Evolutionary conservation across 2,888 invertebrate genomes (phyloP).

Genomic region (Rotaria magnacalcarata): DNA sequence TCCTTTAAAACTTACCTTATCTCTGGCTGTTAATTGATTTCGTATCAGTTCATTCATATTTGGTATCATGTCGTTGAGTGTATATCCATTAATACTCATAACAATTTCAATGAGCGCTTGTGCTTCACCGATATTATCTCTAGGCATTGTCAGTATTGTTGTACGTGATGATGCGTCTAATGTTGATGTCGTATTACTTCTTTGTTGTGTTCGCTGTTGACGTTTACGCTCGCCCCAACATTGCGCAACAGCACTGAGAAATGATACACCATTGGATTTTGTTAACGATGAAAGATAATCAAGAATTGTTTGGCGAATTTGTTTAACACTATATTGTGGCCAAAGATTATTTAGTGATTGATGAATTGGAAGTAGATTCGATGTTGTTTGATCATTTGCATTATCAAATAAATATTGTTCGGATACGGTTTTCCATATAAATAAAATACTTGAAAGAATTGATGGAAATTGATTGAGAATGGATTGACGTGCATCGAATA

Average conservation of each 20-base stretch:
- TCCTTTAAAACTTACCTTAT: not conserved
- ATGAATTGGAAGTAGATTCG: not conserved
- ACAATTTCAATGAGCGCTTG: constrained; percentile 20
- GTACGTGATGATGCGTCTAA: not conserved
- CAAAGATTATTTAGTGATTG: not conserved
- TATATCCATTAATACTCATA: constrained; percentile 15
- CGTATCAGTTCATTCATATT: constrained; percentile 33
- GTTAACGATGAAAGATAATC: constrained; percentile 11
- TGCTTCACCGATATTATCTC: constrained; percentile 24
- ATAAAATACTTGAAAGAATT: not conserved
- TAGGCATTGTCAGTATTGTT: constrained; percentile 35
- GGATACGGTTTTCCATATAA: constrained; percentile 22
- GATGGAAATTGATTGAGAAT: constrained; percentile 29
- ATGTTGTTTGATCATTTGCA: not conserved
- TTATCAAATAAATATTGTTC: constrained; percentile 17
- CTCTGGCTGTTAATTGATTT: constrained; percentile 21
- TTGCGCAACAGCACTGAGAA: not conserved
- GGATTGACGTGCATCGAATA: constrained; percentile 21
- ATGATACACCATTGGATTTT: not conserved
- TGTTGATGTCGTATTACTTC: not conserved
- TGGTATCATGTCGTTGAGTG: constrained; percentile 22
- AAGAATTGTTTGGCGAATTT: constrained; percentile 28
- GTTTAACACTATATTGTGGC: not conserved
- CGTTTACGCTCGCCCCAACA: constrained; percentile 33
- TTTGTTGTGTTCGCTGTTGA: not conserved